Evolutionary conservation across 2,888 invertebrate species (phyloP), one percentile per base, ranked within the genome.

Genomic region (Caenorhabditis uteleia): DNA sequence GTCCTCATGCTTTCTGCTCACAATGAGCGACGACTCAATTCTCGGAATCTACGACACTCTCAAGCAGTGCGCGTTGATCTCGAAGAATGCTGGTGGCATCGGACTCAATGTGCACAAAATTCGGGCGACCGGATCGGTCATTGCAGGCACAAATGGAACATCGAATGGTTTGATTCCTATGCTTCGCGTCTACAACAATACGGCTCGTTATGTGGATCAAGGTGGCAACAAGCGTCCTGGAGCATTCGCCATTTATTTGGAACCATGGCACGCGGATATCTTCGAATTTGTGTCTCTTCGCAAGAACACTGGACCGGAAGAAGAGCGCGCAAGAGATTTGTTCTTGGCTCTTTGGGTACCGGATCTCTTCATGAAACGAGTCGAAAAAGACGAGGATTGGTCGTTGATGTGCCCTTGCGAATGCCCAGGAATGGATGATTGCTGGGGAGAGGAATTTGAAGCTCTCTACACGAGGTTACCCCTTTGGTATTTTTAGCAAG

Each of bases 221-320:
- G 95, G 95, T 21, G 95, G 95, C 44, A 95, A 95, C 83, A 95
- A 95, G 87, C 87, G 95, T 66, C 95, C 95, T 2, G 97, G 97
- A 21, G 95, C 95, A 3, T 95, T 97, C 86, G 95, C 98, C 16
- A 89, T 98, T 64, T 98, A 98, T 83, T 85, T 99, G 49, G 98
- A 98, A 85, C 98, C 98, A 0, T 98, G 98, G 98, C 98, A 99
- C 86, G 90, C 93, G 0, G 97, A 98, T 84, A 87, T 98, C 59
- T 92, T 95, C 84, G 93, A 93, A 61, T 98, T 95, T 85, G 86
- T 98, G 47, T 91, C 95, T 83, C 86, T 95, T 46, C 92, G 91
- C 83, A 95, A 95, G 84, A 98, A 97, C 84, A 94, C 92, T 0
- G 88, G 97, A 0, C 67, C 73, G 3, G 97, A 97, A 84, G 95